These are phyloP conservation scores for Cephonodes hylas DNA, from an alignment of 2,888 invertebrate genomes.

Conservation along the genomic window DNA sequence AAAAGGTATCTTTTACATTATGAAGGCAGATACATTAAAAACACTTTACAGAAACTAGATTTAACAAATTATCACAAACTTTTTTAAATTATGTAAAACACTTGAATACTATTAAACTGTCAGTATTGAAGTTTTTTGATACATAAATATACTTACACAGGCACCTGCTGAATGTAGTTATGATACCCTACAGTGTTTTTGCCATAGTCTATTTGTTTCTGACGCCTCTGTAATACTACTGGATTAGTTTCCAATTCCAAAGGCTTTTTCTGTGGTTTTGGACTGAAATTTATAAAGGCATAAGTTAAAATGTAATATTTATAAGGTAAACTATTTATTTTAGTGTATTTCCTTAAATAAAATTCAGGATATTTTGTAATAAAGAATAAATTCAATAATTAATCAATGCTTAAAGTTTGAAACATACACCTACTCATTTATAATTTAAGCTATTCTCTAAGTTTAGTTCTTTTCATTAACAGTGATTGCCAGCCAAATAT, in stretches of 20 bases:
- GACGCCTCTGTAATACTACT: slow-evolving; percentile 86
- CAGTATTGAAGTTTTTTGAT: too few species aligned
- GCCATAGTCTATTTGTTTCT: slow-evolving; percentile 97
- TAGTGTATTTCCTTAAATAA: too few species aligned
- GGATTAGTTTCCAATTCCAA: slow-evolving; percentile 86
- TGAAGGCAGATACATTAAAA: too few species aligned
- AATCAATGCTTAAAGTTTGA: too few species aligned
- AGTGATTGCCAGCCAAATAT: too few species aligned
- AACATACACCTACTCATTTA: too few species aligned
- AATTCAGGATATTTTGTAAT: too few species aligned
- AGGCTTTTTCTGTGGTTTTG: slow-evolving; percentile 35
- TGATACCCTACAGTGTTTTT: slow-evolving; percentile 95
- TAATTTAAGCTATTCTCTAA: not conserved
- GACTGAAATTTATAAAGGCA: not conserved
- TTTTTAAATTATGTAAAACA: not conserved
- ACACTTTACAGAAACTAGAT: too few species aligned
- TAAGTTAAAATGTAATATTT: not conserved
- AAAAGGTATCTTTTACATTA: too few species aligned
- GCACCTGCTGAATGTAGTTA: slow-evolving; percentile 85
- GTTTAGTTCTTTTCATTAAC: not conserved
- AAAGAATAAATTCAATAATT: too few species aligned
- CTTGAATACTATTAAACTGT: too few species aligned
- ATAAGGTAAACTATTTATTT: not conserved
- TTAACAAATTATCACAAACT: too few species aligned
- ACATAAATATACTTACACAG: slow-evolving; percentile 80